Conservation (phyloP, 1,140 invertebrate genomes). For the Drosophila lacertosa region DNA sequence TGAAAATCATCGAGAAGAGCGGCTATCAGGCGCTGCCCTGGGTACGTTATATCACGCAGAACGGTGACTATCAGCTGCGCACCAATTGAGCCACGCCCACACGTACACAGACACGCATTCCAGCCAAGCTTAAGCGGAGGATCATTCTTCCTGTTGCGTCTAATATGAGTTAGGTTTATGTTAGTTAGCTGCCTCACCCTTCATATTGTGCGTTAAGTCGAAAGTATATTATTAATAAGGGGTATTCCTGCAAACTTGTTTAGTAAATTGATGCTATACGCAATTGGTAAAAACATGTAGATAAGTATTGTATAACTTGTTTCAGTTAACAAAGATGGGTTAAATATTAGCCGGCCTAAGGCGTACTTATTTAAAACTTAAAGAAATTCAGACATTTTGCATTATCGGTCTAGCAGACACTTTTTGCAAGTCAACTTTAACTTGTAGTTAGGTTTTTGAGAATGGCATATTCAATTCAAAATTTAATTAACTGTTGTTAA, state of each 20-base stretch:
- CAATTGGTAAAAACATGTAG: too few species aligned
- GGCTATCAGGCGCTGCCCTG: slow-evolving; percentile 99
- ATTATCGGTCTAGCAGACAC: background rate
- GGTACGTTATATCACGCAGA: slow-evolving; percentile 99
- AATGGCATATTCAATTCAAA: too few species aligned
- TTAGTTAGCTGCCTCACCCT: slow-evolving; percentile 52
- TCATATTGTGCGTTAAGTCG: slow-evolving; percentile 51
- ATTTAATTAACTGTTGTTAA: too few species aligned
- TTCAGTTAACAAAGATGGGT: too few species aligned
- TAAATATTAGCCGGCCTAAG: background rate
- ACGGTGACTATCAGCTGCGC: slow-evolving; percentile 99
- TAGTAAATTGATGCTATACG: slow-evolving; percentile 10
- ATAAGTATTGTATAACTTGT: too few species aligned
- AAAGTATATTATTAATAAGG: slow-evolving; percentile 62
- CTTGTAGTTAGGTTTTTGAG: too few species aligned
- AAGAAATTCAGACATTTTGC: background rate
- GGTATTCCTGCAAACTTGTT: slow-evolving; percentile 17
- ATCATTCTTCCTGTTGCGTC: slow-evolving; percentile 24
- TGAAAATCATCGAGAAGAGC: slow-evolving; percentile 99
- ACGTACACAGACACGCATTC: slow-evolving; percentile 53
- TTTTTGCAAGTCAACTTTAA: too few species aligned
- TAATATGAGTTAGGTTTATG: slow-evolving; percentile 35
- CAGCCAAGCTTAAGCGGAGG: slow-evolving; percentile 68
- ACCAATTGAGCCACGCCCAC: slow-evolving; percentile 88
- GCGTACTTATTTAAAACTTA: background rate